A percentile compares a stretch with the other conserved stretches of the same genome.
Conservation (phyloP, 2,797 vertebrate species). For the Sebastes matsubarae region DNA sequence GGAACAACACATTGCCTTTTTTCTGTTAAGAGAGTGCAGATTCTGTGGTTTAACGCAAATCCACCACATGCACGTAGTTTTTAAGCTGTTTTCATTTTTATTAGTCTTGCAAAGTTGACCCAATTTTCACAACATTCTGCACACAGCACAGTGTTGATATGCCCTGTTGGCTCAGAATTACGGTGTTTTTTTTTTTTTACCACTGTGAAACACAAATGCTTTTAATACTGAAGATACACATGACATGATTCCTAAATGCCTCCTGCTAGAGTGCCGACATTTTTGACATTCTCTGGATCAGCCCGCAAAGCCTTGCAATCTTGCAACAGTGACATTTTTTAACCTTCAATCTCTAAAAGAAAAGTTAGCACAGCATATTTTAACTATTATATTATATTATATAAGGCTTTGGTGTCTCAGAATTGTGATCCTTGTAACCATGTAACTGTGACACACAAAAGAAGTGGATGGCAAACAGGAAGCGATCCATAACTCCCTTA, state of each 20-base stretch:
- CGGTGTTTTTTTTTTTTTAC: neutral
- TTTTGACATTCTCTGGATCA: neutral
- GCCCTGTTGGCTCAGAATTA: neutral
- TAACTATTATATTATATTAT: neutral
- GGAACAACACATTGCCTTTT: neutral
- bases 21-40: neutral
- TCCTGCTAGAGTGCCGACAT: neutral
- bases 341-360: neutral
- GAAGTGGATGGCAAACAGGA: neutral
- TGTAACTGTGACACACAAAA: neutral
- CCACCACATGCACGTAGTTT: neutral
- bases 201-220: neutral
- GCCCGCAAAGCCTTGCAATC: neutral
- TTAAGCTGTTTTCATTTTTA: neutral
- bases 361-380: neutral
- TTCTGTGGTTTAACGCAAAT: neutral
- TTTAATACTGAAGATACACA: neutral
- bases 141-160: neutral
- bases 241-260: neutral
- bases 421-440: neutral
- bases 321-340: neutral
- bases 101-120: constrained; percentile 3
- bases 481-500: neutral
- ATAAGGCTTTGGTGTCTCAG: neutral
- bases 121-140: neutral